Evolutionary conservation across 23 tunicate species (phyloP).

Genomic region (Oikopleura dioica): DNA sequence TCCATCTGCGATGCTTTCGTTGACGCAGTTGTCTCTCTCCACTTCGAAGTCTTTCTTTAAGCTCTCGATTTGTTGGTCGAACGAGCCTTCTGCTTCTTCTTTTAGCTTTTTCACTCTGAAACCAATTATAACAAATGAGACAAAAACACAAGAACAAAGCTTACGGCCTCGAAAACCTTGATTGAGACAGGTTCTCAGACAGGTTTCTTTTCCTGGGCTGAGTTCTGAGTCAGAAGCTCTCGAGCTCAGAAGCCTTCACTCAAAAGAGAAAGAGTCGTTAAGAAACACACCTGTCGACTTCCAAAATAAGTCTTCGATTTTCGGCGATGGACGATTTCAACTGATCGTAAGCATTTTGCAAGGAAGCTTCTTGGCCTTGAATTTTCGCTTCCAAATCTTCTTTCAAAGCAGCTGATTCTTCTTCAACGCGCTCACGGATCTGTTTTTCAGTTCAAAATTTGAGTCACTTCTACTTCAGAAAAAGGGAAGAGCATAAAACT

Average conservation of each 20-base stretch:
- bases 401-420: not conserved
- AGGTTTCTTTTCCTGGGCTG: too few relatives aligned
- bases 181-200: too few relatives aligned
- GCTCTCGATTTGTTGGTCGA: not conserved
- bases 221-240: too few relatives aligned
- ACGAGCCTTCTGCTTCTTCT: not conserved
- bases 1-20: conserved; percentile 44
- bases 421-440: not conserved
- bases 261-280: too few relatives aligned
- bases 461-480: too few relatives aligned
- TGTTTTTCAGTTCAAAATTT: too few relatives aligned
- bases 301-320: too few relatives aligned
- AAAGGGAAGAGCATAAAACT: too few relatives aligned
- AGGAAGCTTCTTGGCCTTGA: not conserved
- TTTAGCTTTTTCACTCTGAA: not conserved
- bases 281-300: too few relatives aligned
- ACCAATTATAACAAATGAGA: not conserved
- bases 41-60: not conserved
- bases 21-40: not conserved
- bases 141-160: not conserved
- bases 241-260: too few relatives aligned
- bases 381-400: not conserved
- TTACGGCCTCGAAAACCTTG: too few relatives aligned
- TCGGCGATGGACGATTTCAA: too few relatives aligned
- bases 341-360: not conserved